phyloP scores from a whole-genome alignment of 2,888 invertebrate species.

The Trilocha varians region DNA sequence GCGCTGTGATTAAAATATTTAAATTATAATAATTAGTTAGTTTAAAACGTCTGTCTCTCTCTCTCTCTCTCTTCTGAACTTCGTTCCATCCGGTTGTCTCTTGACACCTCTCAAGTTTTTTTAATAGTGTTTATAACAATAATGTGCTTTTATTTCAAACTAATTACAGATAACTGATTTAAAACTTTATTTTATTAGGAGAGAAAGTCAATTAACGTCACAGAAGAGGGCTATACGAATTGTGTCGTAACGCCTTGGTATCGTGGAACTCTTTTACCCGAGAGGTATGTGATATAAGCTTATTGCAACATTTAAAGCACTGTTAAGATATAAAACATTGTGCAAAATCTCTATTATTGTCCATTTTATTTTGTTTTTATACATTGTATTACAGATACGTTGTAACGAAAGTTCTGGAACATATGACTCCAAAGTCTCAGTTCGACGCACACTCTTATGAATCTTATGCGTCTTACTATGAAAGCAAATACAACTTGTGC shows the following conservation, averaged over 20 bases:
- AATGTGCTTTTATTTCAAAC: not conserved
- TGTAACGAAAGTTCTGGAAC: constrained; percentile 78
- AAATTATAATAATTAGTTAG: too few species aligned
- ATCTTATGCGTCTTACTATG: constrained; percentile 84
- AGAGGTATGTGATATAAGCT: constrained; percentile 56
- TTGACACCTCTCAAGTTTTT: too few species aligned
- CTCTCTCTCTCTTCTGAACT: too few species aligned
- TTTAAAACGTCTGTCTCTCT: too few species aligned
- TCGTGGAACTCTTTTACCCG: constrained; percentile 52
- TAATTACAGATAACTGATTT: not conserved
- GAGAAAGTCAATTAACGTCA: constrained; percentile 59
- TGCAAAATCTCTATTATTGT: too few species aligned
- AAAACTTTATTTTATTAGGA: constrained; percentile 27
- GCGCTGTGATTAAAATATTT: too few species aligned
- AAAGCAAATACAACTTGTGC: constrained; percentile 78
- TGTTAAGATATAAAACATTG: too few species aligned
- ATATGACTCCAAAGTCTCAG: constrained; percentile 75
- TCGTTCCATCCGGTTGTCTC: too few species aligned
- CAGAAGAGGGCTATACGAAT: constrained; percentile 76
- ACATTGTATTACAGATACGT: constrained; percentile 67
- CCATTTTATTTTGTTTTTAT: not conserved
- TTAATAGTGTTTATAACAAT: too few species aligned
- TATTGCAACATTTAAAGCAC: too few species aligned
- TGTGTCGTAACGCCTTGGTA: constrained; percentile 93
- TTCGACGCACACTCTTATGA: constrained; percentile 75